phyloP scores from a whole-genome alignment of 2,113 vertebrate species.

The Pseudolaguvia tuberculata region DNA sequence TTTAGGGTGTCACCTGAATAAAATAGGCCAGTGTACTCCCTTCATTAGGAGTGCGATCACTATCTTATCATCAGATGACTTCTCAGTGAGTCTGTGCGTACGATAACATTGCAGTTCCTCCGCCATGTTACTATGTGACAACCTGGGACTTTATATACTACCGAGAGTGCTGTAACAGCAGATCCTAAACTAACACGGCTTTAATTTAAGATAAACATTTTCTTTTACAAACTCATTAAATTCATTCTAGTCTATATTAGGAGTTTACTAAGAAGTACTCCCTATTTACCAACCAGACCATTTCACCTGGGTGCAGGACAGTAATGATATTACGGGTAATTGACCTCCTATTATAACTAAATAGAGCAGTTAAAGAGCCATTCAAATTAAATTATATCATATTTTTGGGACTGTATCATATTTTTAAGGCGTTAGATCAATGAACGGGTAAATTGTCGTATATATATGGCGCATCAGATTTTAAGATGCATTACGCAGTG shows the following conservation, averaged over 20 bases:
- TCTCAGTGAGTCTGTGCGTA: background rate
- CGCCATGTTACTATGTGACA: conserved; percentile 10
- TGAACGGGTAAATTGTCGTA: too few species aligned
- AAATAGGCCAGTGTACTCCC: conserved; percentile 7
- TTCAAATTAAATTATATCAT: background rate
- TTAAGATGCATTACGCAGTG: too few species aligned
- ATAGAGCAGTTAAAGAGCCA: background rate
- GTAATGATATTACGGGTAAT: background rate
- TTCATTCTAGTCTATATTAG: background rate
- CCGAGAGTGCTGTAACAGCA: background rate
- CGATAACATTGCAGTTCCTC: background rate
- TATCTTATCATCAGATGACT: conserved; percentile 12
- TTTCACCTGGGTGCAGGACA: background rate
- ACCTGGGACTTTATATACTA: conserved; percentile 5
- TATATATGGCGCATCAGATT: too few species aligned
- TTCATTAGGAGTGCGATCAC: conserved; percentile 14
- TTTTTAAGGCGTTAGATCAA: too few species aligned
- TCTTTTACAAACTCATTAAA: background rate
- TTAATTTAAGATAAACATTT: background rate
- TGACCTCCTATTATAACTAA: background rate
- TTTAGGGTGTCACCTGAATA: background rate
- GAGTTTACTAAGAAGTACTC: background rate
- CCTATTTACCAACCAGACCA: background rate
- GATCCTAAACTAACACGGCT: background rate
- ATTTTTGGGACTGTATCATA: too few species aligned